Evolutionary conservation across 1,140 invertebrate genomes (phyloP), one percentile per base, ranked within the genome.

Genomic region (Diorhabda sublineata): DNA sequence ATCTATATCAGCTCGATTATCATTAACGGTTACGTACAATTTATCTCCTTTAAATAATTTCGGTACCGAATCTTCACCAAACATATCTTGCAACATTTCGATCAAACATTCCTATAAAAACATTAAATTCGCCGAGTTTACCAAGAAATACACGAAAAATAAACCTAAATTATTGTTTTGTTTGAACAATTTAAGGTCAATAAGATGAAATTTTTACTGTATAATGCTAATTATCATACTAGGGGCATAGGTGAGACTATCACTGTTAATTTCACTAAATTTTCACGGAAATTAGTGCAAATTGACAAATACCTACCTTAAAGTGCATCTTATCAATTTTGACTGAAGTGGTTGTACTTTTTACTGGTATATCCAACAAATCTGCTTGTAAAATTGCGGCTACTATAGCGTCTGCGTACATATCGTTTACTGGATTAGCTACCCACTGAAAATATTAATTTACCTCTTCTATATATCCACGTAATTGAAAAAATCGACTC

Each of bases 391-490:
- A 83, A 45, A 95, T 84, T 58, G 88, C 93, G 6, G 93, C 91
- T 45, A 98, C 83, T 8, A 98, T 91, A 26, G 96, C 91, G 85
- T 99, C 97, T 2, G 97, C 96, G 82, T 94, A 98, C 94, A 99
- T 98, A 81, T 99, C 97, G 78, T 95, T 94, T 26, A 98, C 91
- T 7, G 97, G 96, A 78, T 92, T 95, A 11, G 96, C 94, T 11
- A 90, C 83, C 98, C 98, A 99, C 86, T 95, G 82, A 57, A 85
- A 80, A 52, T 52, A 52, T 52, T 52, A 52, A 52, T 52, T 5
- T 52, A 6, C 8, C 45, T 6, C 5, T 26, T 6, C 5, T 52
- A 52, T 52, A 52, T 9, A 52, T 52, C 8, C 2, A 52, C 5
- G 2, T 5, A 52, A 52, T 52, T 52, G 45, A 9, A 52, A 52